phyloP scores from a whole-genome alignment of 2,797 vertebrate species.

The Podarcis siculus region DNA sequence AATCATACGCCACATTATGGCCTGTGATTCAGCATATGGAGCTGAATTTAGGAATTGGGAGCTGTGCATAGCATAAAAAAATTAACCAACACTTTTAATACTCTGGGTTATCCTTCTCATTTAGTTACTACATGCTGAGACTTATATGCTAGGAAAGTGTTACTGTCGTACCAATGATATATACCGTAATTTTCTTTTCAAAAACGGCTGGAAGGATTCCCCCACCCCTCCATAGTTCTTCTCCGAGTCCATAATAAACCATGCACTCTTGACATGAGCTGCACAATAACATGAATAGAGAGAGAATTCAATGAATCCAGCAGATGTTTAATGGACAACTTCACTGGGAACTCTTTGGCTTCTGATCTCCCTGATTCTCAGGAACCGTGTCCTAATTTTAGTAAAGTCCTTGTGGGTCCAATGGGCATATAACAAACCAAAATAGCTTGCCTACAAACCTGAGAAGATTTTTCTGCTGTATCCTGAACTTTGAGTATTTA shows the following conservation, averaged over 20 bases:
- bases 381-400: constrained; percentile 65
- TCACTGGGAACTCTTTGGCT: constrained; percentile 62
- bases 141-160: background rate
- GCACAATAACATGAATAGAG: constrained; percentile 19
- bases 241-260: constrained; percentile 25
- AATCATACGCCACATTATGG: background rate
- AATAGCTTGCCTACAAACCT: constrained; percentile 41
- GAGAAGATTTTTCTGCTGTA: constrained; percentile 18
- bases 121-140: background rate
- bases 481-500: constrained; percentile 32
- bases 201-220: constrained; percentile 33
- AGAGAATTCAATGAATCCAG: constrained; percentile 50
- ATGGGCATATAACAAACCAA: constrained; percentile 34
- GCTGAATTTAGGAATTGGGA: background rate
- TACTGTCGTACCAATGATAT: background rate
- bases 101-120: background rate
- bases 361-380: constrained; percentile 63
- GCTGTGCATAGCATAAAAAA: background rate
- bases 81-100: background rate
- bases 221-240: constrained; percentile 21
- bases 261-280: constrained; percentile 32
- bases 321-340: constrained; percentile 63
- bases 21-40: background rate
- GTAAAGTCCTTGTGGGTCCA: constrained; percentile 47
- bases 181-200: constrained; percentile 35